Conservation (phyloP, 2,797 vertebrate genomes). For the Knipowitschia caucasica region DNA sequence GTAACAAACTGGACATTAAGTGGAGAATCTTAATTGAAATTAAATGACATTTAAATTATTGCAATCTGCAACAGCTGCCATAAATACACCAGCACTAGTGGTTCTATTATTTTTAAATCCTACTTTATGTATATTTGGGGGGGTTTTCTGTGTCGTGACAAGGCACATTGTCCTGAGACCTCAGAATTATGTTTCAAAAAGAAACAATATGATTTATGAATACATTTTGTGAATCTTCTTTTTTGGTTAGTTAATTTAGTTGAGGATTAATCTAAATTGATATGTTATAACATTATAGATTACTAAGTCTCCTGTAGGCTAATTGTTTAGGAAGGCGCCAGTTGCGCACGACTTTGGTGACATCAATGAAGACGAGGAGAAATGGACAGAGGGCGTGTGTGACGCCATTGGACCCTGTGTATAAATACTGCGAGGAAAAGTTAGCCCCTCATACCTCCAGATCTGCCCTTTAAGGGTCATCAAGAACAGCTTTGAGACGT, state of each 20-base stretch:
- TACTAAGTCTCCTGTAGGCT: conserved; percentile 41
- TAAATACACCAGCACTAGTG: no score
- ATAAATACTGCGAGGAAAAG: conserved; percentile 66
- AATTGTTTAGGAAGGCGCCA: conserved; percentile 27
- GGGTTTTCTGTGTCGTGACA: no score
- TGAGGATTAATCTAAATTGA: neutral
- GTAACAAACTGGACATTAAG: conserved; percentile 8
- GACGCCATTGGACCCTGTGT: conserved; percentile 66
- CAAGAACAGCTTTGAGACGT: conserved; percentile 37
- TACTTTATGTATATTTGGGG: no score
- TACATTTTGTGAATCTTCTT: no score
- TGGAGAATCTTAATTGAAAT: neutral
- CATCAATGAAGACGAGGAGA: conserved; percentile 67
- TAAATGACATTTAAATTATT: neutral
- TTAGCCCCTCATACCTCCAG: conserved; percentile 61
- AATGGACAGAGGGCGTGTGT: conserved; percentile 60
- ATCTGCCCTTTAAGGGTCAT: conserved; percentile 65
- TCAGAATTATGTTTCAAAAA: no score
- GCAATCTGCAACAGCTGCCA: neutral
- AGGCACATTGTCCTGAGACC: no score
- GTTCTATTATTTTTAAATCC: no score
- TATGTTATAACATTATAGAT: conserved; percentile 32
- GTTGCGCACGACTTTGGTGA: conserved; percentile 66
- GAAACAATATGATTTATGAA: no score
- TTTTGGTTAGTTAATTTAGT: conserved; percentile 14